A percentile compares a stretch with the other conserved stretches of the same genome.
Conservation (phyloP, 1,140 invertebrate genomes). For the Pteromalus puparum region DNA sequence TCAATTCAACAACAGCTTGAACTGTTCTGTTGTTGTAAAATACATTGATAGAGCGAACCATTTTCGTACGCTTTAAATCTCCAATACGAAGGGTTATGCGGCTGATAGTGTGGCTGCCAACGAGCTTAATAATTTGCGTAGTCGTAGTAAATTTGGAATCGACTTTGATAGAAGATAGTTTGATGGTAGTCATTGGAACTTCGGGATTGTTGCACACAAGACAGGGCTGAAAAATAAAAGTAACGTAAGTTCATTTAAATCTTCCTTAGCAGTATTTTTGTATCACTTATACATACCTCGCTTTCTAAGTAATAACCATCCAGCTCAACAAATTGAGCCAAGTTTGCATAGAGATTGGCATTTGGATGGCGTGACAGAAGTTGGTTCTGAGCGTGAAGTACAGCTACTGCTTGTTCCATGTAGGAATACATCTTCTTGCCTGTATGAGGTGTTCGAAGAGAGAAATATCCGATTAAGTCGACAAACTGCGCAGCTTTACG, state of each 20-base stretch:
- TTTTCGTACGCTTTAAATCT: conserved; percentile 97
- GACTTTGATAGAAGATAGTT: conserved; percentile 93
- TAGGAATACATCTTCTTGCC: conserved; percentile 83
- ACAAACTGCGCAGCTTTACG: conserved; percentile 97
- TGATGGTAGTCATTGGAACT: conserved; percentile 93
- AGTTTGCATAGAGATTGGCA: conserved; percentile 92
- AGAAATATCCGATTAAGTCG: conserved; percentile 95
- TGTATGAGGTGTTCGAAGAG: conserved; percentile 84
- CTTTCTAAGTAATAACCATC: conserved; percentile 98
- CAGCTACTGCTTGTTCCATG: conserved; percentile 89
- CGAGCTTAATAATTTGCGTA: conserved; percentile 97
- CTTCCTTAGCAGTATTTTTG: not conserved
- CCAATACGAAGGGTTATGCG: conserved; percentile 94
- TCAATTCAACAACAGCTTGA: conserved; percentile 97
- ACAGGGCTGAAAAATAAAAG: conserved; percentile 79
- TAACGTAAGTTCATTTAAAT: not conserved
- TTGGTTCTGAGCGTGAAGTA: conserved; percentile 91
- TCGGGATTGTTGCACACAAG: conserved; percentile 98
- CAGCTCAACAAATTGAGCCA: conserved; percentile 94
- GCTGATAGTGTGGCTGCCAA: conserved; percentile 95
- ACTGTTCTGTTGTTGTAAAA: conserved; percentile 98
- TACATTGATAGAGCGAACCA: conserved; percentile 97
- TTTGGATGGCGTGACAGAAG: conserved; percentile 94
- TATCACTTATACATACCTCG: conserved; percentile 74
- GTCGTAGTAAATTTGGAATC: conserved; percentile 99